phyloP scores from a whole-genome alignment of 1,140 invertebrate genomes.

The Magallana angulata region DNA sequence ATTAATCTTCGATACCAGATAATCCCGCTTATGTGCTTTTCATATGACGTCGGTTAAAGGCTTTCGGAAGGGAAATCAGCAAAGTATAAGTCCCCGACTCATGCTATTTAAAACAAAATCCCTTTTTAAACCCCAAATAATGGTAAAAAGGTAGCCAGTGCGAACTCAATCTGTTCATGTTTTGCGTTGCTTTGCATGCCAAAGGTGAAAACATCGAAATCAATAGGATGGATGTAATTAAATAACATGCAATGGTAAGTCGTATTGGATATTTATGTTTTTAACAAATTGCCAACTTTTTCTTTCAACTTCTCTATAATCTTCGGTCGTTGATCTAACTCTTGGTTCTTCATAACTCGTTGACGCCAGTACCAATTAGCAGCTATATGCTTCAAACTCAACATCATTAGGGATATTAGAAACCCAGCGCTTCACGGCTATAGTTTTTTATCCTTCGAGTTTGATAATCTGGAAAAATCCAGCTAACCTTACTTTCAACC shows the following conservation, averaged over 20 bases:
- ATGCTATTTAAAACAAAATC: background rate
- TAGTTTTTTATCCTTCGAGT: no score
- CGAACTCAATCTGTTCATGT: constrained; percentile 23
- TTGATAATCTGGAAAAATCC: background rate
- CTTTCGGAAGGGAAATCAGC: background rate
- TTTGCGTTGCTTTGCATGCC: constrained; percentile 19
- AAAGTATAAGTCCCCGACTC: no score
- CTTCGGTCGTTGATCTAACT: constrained; percentile 22
- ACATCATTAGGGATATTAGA: no score
- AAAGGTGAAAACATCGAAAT: constrained; percentile 32
- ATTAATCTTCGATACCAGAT: constrained; percentile 29
- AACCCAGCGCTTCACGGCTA: no score
- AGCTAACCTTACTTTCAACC: background rate
- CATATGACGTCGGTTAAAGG: background rate
- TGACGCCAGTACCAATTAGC: background rate
- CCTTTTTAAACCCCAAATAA: background rate
- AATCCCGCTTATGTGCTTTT: constrained; percentile 33
- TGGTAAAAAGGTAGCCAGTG: constrained; percentile 17
- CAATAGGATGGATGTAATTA: constrained; percentile 38
- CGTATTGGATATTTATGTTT: constrained; percentile 15
- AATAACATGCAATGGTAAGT: constrained; percentile 26
- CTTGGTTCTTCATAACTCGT: background rate
- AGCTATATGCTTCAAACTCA: background rate
- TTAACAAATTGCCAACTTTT: constrained; percentile 32
- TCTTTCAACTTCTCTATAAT: constrained; percentile 2